Conservation (phyloP, 2,888 invertebrate species). For the Apotomis capreana region DNA sequence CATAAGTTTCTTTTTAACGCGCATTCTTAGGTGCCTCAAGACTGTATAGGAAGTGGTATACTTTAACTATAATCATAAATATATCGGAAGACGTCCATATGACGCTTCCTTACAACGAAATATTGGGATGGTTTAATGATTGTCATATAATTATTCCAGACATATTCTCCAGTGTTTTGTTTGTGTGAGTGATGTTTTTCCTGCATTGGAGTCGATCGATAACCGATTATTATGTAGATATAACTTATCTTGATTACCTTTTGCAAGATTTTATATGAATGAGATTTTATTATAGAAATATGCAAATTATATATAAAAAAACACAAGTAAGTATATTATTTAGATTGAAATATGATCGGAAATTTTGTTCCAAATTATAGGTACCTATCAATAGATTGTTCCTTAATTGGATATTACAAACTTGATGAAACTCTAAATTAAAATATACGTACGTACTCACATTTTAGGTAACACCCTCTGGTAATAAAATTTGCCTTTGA, state of each 20-base stretch:
- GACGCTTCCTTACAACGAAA: conserved; percentile 32
- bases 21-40: conserved; percentile 43
- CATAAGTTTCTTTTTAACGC: conserved; percentile 39
- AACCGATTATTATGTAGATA: conserved; percentile 16
- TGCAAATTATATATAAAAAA: conserved; percentile 2
- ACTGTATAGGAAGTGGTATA: conserved; percentile 41
- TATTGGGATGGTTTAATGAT: conserved; percentile 32
- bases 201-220: not conserved
- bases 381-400: not conserved
- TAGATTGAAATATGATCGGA: no score
- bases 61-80: conserved; percentile 38
- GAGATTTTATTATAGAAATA: conserved; percentile 11
- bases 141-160: conserved; percentile 25
- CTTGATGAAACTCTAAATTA: not conserved
- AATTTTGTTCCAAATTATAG: not conserved
- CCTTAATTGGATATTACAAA: conserved; percentile 1
- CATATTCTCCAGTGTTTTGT: conserved; percentile 8
- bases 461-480: not conserved
- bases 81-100: conserved; percentile 28
- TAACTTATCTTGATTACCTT: conserved; percentile 1
- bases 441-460: not conserved
- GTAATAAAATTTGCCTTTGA: not conserved
- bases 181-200: not conserved
- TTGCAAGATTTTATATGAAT: conserved; percentile 21
- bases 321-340: conserved; percentile 4